These are phyloP conservation scores for Nesidiocoris tenuis DNA, from an alignment of 2,888 invertebrate genomes.

Conservation along the genomic window DNA sequence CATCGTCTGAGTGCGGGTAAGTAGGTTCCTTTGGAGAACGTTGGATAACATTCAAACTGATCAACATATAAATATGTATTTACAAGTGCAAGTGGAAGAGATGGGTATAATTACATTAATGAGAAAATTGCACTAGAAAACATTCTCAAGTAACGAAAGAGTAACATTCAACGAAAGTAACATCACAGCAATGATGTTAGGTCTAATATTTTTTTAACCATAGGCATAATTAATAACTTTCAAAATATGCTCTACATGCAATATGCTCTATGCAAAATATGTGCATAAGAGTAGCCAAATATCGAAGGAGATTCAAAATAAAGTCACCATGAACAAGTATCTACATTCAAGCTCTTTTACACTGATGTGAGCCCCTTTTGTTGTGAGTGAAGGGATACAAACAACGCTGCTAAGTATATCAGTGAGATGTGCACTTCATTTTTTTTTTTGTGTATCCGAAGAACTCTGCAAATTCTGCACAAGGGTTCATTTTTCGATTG, in stretches of 20 bases:
- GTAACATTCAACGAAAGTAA: constrained; percentile 36
- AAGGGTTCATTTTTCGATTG: too few relatives aligned
- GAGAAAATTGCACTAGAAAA: constrained; percentile 37
- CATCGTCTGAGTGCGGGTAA: too few relatives aligned
- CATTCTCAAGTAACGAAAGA: constrained; percentile 31
- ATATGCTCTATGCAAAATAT: too few relatives aligned
- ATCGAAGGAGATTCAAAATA: neutral
- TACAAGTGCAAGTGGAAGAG: constrained; percentile 27
- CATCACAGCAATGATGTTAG: constrained; percentile 36
- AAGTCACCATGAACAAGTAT: neutral
- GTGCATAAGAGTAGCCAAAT: neutral
- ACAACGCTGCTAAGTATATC: too few relatives aligned
- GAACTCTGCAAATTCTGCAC: too few relatives aligned
- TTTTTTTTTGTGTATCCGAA: too few relatives aligned
- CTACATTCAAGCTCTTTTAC: too few relatives aligned
- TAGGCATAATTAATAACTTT: constrained; percentile 10
- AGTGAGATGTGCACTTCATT: too few relatives aligned
- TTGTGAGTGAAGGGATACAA: too few relatives aligned
- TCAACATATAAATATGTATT: constrained; percentile 41
- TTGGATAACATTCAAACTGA: constrained; percentile 25
- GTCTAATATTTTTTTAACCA: constrained; percentile 10
- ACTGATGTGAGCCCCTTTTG: too few relatives aligned
- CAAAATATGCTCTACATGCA: neutral
- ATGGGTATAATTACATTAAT: constrained; percentile 32
- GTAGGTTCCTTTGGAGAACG: too few relatives aligned